Evolutionary conservation across 2,113 vertebrate species (phyloP).

Genomic region (Rhynchomys soricoides): DNA sequence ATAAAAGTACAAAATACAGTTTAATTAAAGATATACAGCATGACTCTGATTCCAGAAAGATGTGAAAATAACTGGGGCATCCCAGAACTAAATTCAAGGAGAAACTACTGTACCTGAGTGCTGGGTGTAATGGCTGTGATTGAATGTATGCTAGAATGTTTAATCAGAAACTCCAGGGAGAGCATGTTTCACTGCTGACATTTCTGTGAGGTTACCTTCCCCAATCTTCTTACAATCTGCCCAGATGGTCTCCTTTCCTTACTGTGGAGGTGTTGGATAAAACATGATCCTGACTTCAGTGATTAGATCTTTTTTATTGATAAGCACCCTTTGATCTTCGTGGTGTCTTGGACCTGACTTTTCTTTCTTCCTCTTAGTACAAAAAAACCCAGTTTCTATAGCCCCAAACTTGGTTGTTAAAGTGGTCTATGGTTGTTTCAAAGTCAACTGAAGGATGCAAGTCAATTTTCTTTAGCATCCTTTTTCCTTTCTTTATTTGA

Average conservation of each 20-base stretch:
- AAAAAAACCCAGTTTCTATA: constrained; percentile 20
- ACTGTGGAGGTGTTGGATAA: constrained; percentile 54
- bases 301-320: constrained; percentile 71
- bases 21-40: neutral
- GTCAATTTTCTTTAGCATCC: constrained; percentile 59
- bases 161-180: constrained; percentile 49
- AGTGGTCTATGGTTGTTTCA: constrained; percentile 57
- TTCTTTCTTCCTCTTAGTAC: neutral
- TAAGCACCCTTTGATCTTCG: constrained; percentile 67
- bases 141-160: constrained; percentile 36
- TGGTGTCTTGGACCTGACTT: constrained; percentile 25
- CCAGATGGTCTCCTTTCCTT: constrained; percentile 60
- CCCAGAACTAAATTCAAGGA: neutral
- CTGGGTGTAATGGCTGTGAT: neutral
- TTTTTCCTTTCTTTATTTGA: constrained; percentile 70
- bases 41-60: neutral
- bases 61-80: neutral
- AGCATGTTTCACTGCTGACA: constrained; percentile 56
- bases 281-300: constrained; percentile 56
- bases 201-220: constrained; percentile 63
- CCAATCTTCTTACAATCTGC: constrained; percentile 8
- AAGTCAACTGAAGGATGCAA: constrained; percentile 64
- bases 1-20: neutral
- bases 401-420: constrained; percentile 58
- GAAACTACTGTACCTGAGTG: constrained; percentile 30